Evolutionary conservation across 30 jellyfish, hydroid and myxozoan species (phyloP).

Genomic region (Aurelia sp.): DNA sequence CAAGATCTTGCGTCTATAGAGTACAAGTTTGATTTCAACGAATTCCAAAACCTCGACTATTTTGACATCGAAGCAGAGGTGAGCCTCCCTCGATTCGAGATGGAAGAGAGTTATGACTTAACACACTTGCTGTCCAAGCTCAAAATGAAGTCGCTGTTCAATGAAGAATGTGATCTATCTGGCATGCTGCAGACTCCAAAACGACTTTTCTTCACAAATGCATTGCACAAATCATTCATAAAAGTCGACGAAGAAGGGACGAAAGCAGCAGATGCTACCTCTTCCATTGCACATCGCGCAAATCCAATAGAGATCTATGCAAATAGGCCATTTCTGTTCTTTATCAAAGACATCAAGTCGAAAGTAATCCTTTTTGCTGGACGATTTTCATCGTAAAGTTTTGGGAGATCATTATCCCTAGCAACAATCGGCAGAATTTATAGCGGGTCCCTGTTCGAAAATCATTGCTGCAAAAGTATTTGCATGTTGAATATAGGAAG

Average conservation of each 20-base stretch:
- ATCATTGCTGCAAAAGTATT: too few species aligned
- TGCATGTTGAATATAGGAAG: too few species aligned
- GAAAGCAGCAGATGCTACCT: conserved; percentile 92
- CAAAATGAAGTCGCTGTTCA: conserved; percentile 65
- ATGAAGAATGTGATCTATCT: conserved; percentile 61
- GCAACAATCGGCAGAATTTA: too few species aligned
- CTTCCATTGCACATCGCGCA: conserved; percentile 51
- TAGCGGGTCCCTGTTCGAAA: too few species aligned
- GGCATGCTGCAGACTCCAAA: conserved; percentile 65
- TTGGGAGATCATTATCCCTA: too few species aligned
- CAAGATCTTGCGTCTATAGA: conserved; percentile 35
- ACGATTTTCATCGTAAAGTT: conserved; percentile 31
- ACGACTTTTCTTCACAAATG: conserved; percentile 72
- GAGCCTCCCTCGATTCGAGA: conserved; percentile 72
- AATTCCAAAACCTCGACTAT: neutral
- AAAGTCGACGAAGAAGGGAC: conserved; percentile 92
- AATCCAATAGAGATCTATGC: conserved; percentile 59
- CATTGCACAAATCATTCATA: conserved; percentile 81
- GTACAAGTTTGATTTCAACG: neutral
- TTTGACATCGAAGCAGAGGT: conserved; percentile 19
- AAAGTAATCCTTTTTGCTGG: conserved; percentile 79
- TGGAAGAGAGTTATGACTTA: conserved; percentile 28
- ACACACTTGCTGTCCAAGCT: conserved; percentile 27
- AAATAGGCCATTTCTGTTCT: conserved; percentile 87
- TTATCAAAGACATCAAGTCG: conserved; percentile 60